Base-by-base conservation (phyloP, 2,888 invertebrate genomes). In the Caradrina clavipalpis region DNA sequence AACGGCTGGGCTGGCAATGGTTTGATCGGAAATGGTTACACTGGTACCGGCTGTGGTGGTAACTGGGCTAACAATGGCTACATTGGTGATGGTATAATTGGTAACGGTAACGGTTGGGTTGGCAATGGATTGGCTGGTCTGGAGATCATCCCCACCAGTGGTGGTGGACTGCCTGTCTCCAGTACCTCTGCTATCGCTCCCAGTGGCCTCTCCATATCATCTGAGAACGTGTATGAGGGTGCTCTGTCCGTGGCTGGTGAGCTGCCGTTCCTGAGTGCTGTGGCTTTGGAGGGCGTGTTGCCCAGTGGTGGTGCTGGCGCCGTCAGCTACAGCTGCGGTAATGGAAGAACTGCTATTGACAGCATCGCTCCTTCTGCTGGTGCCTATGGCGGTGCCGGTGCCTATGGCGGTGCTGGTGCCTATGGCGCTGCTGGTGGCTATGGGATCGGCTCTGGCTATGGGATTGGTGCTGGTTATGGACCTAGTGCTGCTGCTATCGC, bases 191-290 rank as follows among this genome's bases (percentile, higher is more conserved):
- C 53, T 21, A 54, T 70, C 10, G 53, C 66, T 26, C 83, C 83
- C 39, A 70, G 15, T 13, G 81, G 81, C 0, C 50, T 83, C 35
- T 66, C 80, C 10, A 42, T 84, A 35, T 56, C 57, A 5, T 84
- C 84, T 54, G 84, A 83, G n/a, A 84, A 82, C 22, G 58, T 57
- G 8, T 83, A 35, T 22, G 84, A 82, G 22, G 83, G 83, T 54
- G 21, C 55, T 39, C 61, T 84, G n/a, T 54, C 60, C 13, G 77
- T 74, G 13, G 57, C 53, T 63, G 83, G 80, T 68, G 82, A 76
- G 68, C 53, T 76, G 35, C 81, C 81, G 7, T 81, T 81, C 26
- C n/a, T 77, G 26, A 70, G 78, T 53, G 47, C 78, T 64, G 76
- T 76, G n/a, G 71, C 51, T 47, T 57, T 45, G 26, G 66, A 51